These are phyloP conservation scores for Sigmodon hispidus DNA, from an alignment of 2,113 vertebrate species.

Conservation along the genomic window DNA sequence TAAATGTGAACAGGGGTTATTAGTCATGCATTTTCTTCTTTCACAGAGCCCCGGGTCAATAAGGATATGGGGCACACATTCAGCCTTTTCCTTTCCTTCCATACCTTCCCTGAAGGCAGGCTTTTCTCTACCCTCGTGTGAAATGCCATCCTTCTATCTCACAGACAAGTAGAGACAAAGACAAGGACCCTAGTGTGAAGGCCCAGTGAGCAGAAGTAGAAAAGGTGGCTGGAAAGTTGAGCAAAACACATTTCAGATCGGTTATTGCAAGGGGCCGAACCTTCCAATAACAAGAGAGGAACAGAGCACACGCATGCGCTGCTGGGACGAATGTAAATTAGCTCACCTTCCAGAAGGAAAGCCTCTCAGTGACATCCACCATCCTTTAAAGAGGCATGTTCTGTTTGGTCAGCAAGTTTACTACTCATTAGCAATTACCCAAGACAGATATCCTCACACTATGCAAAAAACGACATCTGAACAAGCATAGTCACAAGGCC, in stretches of 20 bases:
- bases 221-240: conserved; percentile 15
- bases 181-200: neutral
- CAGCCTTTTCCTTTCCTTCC: neutral
- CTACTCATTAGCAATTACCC: neutral
- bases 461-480: neutral
- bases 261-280: conserved; percentile 27
- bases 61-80: neutral
- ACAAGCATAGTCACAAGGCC: neutral
- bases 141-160: neutral
- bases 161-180: neutral
- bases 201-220: neutral
- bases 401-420: neutral
- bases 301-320: neutral
- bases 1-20: neutral
- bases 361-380: neutral
- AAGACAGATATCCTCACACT: neutral
- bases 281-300: conserved; percentile 15
- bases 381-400: neutral
- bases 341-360: conserved; percentile 31
- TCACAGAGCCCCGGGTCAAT: neutral
- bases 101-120: neutral
- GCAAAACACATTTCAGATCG: neutral
- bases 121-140: neutral
- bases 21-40: neutral
- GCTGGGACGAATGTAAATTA: neutral